These are phyloP conservation scores for Hirtodrosophila trivittata DNA, from an alignment of 2,888 invertebrate species.

Conservation along the genomic window DNA sequence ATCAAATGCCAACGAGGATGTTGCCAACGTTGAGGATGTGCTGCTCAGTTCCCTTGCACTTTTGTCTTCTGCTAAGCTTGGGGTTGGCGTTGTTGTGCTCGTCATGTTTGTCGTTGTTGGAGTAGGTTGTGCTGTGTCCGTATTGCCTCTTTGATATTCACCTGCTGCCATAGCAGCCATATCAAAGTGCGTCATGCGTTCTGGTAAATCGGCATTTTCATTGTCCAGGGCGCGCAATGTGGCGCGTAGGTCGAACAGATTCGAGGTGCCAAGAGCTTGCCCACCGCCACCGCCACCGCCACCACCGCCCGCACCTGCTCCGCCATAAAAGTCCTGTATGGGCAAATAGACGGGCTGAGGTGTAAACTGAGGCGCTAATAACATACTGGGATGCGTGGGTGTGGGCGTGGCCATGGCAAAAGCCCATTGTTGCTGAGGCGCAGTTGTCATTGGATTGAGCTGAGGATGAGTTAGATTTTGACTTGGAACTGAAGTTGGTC, in stretches of 20 bases:
- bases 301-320: neutral
- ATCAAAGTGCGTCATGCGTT: constrained; percentile 60
- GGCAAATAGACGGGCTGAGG: constrained; percentile 57
- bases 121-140: constrained; percentile 22
- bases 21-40: constrained; percentile 63
- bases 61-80: constrained; percentile 38
- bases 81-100: constrained; percentile 15
- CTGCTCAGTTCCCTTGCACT: constrained; percentile 64
- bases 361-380: constrained; percentile 63
- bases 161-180: constrained; percentile 29
- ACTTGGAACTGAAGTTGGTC: constrained; percentile 4
- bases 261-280: constrained; percentile 56
- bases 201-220: constrained; percentile 74
- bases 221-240: constrained; percentile 73
- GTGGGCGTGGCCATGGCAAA: constrained; percentile 71
- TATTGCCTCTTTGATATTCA: constrained; percentile 17
- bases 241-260: constrained; percentile 71
- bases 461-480: constrained; percentile 24
- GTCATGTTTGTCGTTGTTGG: constrained; percentile 14
- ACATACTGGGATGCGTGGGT: constrained; percentile 54
- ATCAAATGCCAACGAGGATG: constrained; percentile 77
- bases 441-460: constrained; percentile 20
- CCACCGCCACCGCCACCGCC: constrained; percentile 3
- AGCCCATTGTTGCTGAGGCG: constrained; percentile 65
- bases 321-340: constrained; percentile 49